Evolutionary conservation across 2,113 vertebrate genomes (phyloP), one percentile per base, ranked within the genome.

Genomic region (Sakesphorus luctuosus): DNA sequence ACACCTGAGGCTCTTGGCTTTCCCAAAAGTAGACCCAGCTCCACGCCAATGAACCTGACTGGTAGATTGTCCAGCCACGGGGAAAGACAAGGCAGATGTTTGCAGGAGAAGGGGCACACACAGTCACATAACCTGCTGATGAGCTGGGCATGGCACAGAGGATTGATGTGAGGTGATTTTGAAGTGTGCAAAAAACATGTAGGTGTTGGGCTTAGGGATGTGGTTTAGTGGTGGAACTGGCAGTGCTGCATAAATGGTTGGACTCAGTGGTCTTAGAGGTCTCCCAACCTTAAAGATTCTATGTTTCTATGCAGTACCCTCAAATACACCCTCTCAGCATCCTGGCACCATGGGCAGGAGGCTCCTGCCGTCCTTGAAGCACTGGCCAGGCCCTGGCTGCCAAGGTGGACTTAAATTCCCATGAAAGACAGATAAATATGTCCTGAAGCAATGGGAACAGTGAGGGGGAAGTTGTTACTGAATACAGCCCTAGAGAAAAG

Each of bases 231-330:
- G 8, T 52, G 44, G 59, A 15, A 9, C 4, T 52, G 68, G 33
- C 4, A 4, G 18, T 4, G 47, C 4, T 53, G 28, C 19, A 2
- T 20, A 7, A 17, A 4, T 21, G 53, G 1, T 20, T 63, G 26
- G 36, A 40, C 36, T 7, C 2, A 2, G 1, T n/a, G 53, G 11
- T 24, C 33, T 38, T 10, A 38, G 44, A 38, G 38, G 6, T 13
- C 5, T 14, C 13, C 62, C 16, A 53, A 4, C 3, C 59, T 38
- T 4, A 5, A 52, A 3, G 33, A 40, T 52, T 67, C 23, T 23
- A 31, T 9, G 31, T 14, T 28, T 29, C 28, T 38, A 4, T 40
- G 25, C 21, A 26, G 50, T 28, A 25, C 29, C 50, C 56, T 75
- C 44, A 33, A 17, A 44, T 8, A 18, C 18, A 28, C 25, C 35